Evolutionary conservation across 2,797 vertebrate species (phyloP).

Genomic region (Molossus molossus): DNA sequence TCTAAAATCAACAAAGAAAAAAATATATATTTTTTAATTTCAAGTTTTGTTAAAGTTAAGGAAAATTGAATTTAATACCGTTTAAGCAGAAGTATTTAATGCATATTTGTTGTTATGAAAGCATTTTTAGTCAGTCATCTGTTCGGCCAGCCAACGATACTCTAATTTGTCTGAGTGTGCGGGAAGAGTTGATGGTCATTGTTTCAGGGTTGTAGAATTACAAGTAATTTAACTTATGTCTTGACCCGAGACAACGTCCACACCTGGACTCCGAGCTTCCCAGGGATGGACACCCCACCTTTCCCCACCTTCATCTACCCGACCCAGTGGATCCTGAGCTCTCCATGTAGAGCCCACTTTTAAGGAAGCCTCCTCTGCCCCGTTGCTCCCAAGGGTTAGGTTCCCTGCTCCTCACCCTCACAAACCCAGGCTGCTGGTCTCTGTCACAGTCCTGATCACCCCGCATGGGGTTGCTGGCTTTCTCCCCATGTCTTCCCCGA

Average conservation of each 20-base stretch:
- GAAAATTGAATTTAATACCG: constrained; percentile 39
- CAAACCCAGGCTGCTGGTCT: not conserved
- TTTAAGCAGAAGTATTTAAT: constrained; percentile 50
- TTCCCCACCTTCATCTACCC: not conserved
- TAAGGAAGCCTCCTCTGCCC: not conserved
- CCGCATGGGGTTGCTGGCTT: not conserved
- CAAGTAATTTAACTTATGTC: not conserved
- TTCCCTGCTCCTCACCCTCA: not conserved
- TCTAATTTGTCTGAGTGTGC: not conserved
- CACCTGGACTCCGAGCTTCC: not conserved
- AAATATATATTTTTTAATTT: not conserved
- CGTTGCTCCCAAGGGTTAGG: not conserved
- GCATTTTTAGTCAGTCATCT: not conserved
- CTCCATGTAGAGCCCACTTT: not conserved
- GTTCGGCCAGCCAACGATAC: not conserved
- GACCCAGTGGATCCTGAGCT: not conserved
- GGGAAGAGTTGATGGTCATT: not conserved
- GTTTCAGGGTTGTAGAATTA: constrained; percentile 2
- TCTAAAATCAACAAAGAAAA: too few species aligned
- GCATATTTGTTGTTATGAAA: not conserved
- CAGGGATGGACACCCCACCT: not conserved
- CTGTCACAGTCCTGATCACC: not conserved
- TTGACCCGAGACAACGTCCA: not conserved
- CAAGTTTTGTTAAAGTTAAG: constrained; percentile 66
- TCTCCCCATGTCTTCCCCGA: not conserved